Conservation (phyloP, 2,113 vertebrate genomes). For the Podarcis muralis region DNA sequence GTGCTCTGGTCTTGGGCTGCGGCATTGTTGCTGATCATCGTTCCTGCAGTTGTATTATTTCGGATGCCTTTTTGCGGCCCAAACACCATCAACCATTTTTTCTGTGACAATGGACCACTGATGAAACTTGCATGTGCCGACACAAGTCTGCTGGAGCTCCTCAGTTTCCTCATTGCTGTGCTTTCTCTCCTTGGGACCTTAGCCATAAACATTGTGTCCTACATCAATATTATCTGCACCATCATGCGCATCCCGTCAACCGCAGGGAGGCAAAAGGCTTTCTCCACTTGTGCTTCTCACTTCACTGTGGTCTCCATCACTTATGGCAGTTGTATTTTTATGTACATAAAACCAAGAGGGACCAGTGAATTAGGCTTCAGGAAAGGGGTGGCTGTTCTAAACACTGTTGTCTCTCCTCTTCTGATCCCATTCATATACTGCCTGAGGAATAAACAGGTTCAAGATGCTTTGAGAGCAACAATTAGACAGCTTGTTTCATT, state of each 20-base stretch:
- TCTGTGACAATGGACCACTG: conserved; percentile 22
- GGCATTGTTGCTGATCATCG: conserved; percentile 48
- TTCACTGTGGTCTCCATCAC: neutral
- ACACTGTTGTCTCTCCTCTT: neutral
- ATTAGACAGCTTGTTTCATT: neutral
- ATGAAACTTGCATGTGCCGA: neutral
- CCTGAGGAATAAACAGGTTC: neutral
- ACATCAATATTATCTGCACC: neutral
- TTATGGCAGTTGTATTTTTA: conserved; percentile 17
- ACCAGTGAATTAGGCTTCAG: neutral
- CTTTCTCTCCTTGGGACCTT: neutral
- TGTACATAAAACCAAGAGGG: neutral
- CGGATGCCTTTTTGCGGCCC: conserved; percentile 53
- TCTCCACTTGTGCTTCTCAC: neutral
- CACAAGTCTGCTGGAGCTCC: neutral
- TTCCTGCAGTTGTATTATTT: neutral
- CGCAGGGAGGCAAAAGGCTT: neutral
- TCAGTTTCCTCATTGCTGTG: neutral
- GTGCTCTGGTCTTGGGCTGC: conserved; percentile 37
- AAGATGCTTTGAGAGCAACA: neutral
- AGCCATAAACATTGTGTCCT: neutral
- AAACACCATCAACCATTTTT: conserved; percentile 42
- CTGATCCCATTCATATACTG: conserved; percentile 4
- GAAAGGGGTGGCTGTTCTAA: conserved; percentile 3
- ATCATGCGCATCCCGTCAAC: neutral